Base-by-base conservation (phyloP, 2,113 vertebrate species). In the Tachysurus vachellii region DNA sequence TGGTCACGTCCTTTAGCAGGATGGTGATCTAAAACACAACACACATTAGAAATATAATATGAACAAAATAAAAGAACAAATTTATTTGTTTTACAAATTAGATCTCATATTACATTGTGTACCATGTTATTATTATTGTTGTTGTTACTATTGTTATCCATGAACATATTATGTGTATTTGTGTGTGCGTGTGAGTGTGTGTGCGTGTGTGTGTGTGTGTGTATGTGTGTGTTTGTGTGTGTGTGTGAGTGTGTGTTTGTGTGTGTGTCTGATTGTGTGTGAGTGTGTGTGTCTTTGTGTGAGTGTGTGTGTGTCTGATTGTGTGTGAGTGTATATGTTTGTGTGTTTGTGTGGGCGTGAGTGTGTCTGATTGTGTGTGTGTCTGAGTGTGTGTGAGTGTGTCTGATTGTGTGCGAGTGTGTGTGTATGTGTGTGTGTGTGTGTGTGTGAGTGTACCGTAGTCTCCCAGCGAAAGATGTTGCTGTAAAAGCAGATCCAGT, bases 401-500 rank as follows among this genome's bases (percentile, higher is more conserved):
- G 47, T 50, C 47, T 50, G 47, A 36, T 36, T 36, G 36, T 36
- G 36, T 36, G 36, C 2, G 36, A 36, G 8, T 50, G 47, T 50
- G 47, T 50, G 66, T 53, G 66, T 79, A 19, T 56, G 42, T 57
- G 5, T 73, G 61, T 85, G 87, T 86, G 83, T 75, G 88, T 62
- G 23, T 87, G 81, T 47, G 31, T 10, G 8, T 21, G 42, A 21
- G 88, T 95, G 94, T 93, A 97, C 97, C 14, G 96, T 96, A 47
- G 97, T 97, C 92, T 97, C 97, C 97, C 97, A 97, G 92, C 97
- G 96, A 94, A 98, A 98, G 92, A 98, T 97, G 92, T 97, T 98
- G 89, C 96, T 97, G 92, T 98, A 96, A 93, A 98, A 98, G 91
- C 97, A 97, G 85, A 98, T 95, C 96, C 96, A 97, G 90, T 97